Percentiles rank a stretch among this genome's conserved stretches.
Evolutionary conservation across 2,888 invertebrate genomes (phyloP).

Genomic region (Synanthedon vespiformis): DNA sequence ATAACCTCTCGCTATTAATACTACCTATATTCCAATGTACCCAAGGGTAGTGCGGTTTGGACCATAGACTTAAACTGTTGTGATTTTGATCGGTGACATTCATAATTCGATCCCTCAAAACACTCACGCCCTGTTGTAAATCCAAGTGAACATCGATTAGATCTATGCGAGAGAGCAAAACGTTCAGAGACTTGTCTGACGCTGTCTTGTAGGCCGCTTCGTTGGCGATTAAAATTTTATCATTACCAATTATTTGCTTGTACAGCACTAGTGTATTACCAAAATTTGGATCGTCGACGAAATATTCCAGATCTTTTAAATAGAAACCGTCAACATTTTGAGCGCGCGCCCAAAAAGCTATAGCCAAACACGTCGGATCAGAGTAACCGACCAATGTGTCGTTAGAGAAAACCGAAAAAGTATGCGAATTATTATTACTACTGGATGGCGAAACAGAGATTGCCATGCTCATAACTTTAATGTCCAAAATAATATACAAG

Average conservation of each 20-base stretch:
- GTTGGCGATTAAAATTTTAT: slow-evolving; percentile 76
- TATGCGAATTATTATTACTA: slow-evolving; percentile 24
- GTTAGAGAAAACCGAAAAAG: slow-evolving; percentile 45
- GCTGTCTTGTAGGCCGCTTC: slow-evolving; percentile 65
- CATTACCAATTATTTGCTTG: slow-evolving; percentile 74
- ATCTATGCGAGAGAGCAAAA: slow-evolving; percentile 76
- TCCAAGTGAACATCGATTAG: slow-evolving; percentile 78
- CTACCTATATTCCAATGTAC: slow-evolving; percentile 84
- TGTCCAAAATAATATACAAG: slow-evolving; percentile 83
- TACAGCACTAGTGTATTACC: slow-evolving; percentile 72
- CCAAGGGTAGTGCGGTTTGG: slow-evolving; percentile 78
- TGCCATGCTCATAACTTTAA: slow-evolving; percentile 71
- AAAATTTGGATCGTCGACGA: slow-evolving; percentile 72
- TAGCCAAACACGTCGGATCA: slow-evolving; percentile 46
- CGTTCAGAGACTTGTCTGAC: slow-evolving; percentile 57
- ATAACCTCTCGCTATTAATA: slow-evolving; percentile 72
- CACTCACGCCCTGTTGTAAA: slow-evolving; percentile 66
- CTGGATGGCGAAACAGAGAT: slow-evolving; percentile 15
- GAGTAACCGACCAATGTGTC: slow-evolving; percentile 38
- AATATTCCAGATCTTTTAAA: slow-evolving; percentile 81
- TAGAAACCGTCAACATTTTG: slow-evolving; percentile 91
- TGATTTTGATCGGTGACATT: slow-evolving; percentile 61
- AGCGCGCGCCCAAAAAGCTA: slow-evolving; percentile 56
- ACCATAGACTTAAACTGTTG: slow-evolving; percentile 66
- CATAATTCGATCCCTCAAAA: slow-evolving; percentile 72